A percentile compares a stretch with the other conserved stretches of the same genome.
phyloP scores from a whole-genome alignment of 2,888 invertebrate species.

The Protophormia terraenovae region DNA sequence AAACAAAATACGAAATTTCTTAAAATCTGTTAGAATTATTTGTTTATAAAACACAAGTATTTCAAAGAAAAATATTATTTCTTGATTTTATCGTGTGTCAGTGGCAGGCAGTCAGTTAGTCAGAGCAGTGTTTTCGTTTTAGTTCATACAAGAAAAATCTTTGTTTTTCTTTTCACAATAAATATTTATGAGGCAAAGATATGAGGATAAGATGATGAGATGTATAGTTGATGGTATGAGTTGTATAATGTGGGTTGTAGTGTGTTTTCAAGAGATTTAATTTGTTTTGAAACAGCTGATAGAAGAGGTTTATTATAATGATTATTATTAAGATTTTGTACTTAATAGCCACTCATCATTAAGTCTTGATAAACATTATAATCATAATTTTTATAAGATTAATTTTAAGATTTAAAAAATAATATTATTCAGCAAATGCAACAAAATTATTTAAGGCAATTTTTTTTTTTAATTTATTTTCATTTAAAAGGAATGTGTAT shows the following conservation, averaged over 20 bases:
- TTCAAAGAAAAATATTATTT: neutral
- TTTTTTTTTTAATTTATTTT: no score
- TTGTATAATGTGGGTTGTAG: neutral
- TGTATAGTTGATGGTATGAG: no score
- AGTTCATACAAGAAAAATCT: neutral
- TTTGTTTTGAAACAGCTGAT: neutral
- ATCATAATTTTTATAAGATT: no score
- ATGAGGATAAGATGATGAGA: neutral
- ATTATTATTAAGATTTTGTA: neutral
- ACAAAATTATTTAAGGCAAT: no score
- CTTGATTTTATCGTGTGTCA: neutral
- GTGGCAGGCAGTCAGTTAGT: no score
- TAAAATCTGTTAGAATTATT: slow-evolving; percentile 23
- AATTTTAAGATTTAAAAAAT: no score
- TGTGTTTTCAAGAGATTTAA: neutral
- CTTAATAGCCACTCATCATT: no score
- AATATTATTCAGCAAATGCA: no score
- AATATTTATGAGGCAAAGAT: neutral
- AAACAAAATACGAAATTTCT: neutral
- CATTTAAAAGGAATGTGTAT: no score
- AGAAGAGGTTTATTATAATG: neutral
- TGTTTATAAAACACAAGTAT: neutral
- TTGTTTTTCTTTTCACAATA: neutral
- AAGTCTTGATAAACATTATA: no score
- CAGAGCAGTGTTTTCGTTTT: no score